Conservation (phyloP, 1,140 invertebrate genomes). For the Aradophagus sp. region DNA sequence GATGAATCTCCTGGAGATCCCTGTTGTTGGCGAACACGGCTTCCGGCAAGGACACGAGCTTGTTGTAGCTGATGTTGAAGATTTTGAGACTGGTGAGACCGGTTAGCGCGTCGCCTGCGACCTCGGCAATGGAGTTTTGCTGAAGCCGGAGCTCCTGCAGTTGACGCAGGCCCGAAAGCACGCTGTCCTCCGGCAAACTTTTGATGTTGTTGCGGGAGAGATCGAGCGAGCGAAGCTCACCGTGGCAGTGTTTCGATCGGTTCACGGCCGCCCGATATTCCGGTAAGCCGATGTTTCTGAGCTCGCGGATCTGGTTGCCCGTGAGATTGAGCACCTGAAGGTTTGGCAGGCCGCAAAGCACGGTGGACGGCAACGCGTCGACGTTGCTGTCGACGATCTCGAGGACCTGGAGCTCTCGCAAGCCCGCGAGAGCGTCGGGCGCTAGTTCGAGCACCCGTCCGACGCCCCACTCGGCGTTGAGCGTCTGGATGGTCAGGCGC, state of each 20-base stretch:
- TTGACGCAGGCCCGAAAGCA: slow-evolving; percentile 81
- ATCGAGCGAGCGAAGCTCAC: slow-evolving; percentile 82
- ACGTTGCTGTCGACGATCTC: slow-evolving; percentile 90
- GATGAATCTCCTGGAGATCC: slow-evolving; percentile 88
- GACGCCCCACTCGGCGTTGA: slow-evolving; percentile 85
- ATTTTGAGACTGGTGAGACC: slow-evolving; percentile 84
- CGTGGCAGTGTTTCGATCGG: slow-evolving; percentile 74
- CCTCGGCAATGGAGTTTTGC: slow-evolving; percentile 87
- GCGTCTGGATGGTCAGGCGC: slow-evolving; percentile 82
- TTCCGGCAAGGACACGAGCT: slow-evolving; percentile 84
- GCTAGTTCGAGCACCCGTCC: slow-evolving; percentile 82
- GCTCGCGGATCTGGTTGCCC: slow-evolving; percentile 83
- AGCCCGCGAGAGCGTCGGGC: slow-evolving; percentile 80
- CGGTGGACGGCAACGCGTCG: slow-evolving; percentile 81
- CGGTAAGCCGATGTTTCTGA: slow-evolving; percentile 82
- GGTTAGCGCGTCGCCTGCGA: slow-evolving; percentile 84
- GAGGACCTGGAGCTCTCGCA: slow-evolving; percentile 85
- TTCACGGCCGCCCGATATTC: slow-evolving; percentile 61
- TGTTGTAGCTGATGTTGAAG: slow-evolving; percentile 90
- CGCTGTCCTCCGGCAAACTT: slow-evolving; percentile 81
- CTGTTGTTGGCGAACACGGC: slow-evolving; percentile 84
- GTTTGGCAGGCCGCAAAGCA: slow-evolving; percentile 85
- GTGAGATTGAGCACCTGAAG: slow-evolving; percentile 89
- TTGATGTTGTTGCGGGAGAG: slow-evolving; percentile 86
- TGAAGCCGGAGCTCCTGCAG: slow-evolving; percentile 86